These are phyloP conservation scores for Alligator sinensis DNA, from an alignment of 2,113 vertebrate genomes.

Conservation along the genomic window DNA sequence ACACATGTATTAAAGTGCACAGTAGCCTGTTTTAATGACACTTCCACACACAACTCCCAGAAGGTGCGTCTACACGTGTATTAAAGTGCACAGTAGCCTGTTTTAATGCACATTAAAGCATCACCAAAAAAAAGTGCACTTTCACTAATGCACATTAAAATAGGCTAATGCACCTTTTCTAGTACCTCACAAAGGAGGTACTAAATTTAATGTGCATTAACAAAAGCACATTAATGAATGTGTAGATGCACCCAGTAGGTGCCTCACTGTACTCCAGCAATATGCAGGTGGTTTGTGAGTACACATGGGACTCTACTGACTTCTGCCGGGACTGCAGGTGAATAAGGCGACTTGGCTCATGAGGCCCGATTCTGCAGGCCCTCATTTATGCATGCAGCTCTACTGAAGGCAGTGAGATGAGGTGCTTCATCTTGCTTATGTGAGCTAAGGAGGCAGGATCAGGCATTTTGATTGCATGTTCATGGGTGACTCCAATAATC, in stretches of 20 bases:
- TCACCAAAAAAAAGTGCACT: too few relatives aligned
- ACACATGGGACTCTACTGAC: accelerated
- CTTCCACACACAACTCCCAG: background rate
- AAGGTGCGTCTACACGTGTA: background rate
- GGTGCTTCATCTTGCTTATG: background rate
- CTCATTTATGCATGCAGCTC: background rate
- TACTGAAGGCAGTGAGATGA: background rate
- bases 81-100: background rate
- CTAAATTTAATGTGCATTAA: too few relatives aligned
- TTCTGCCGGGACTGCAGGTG: background rate
- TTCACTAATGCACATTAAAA: too few relatives aligned
- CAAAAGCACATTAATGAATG: too few relatives aligned
- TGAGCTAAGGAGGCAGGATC: background rate
- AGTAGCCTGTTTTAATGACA: background rate
- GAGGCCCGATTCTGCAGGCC: background rate
- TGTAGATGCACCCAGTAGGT: too few relatives aligned
- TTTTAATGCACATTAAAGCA: too few relatives aligned
- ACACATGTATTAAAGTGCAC: background rate
- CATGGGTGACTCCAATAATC: background rate
- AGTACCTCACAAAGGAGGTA: too few relatives aligned
- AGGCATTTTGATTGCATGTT: background rate
- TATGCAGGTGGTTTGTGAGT: background rate
- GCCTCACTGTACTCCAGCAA: background rate
- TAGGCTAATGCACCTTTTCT: too few relatives aligned
- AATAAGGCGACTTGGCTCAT: background rate